Evolutionary conservation across 2,888 invertebrate genomes (phyloP), one percentile per base, ranked within the genome.

Genomic region (Bursaphelenchus okinawaensis): DNA sequence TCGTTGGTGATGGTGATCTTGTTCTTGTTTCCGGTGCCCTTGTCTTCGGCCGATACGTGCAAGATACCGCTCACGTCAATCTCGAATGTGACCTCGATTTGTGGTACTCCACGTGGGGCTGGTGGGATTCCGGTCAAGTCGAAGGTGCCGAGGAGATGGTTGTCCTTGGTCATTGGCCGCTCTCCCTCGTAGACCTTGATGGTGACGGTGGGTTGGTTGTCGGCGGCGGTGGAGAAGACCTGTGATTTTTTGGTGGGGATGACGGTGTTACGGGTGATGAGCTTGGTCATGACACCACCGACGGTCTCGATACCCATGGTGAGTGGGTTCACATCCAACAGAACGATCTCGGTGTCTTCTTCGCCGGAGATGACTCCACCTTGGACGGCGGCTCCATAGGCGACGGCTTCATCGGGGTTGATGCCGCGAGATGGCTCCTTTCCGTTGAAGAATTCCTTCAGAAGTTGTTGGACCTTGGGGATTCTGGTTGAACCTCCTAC

Each of bases 221-320:
- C 98, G 27, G 93, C 91, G 63, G 96, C 95, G 0, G 98, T 98
- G 0, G 95, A 94, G 89, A 98, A 99, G 83, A 96, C 93, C 86
- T 98, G 96, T 0, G 93, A 92, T 84, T 98, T 96, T 87, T 96
- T 96, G 62, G 96, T 96, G 28, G 98, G 98, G 82, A 99, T 96
- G 71, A 95, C 94, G 26, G 96, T 96, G 87, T 98, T 98, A 79
- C 96, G 85, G 62, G 92, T 91, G 83, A 98, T 98, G 63, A 98
- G 88, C 84, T 95, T 96, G 76, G 96, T 96, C 96, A 99, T 98
- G 28, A 98, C 96, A 75, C 98, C 98, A 71, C 98, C 96, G 57
- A 96, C 95, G 52, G 98, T 99, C 86, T 99, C 98, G 83, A 99
- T 98, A 85, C 98, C 98, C 89, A 98, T 89, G 73, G 98, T 96